Evolutionary conservation across 2,888 invertebrate genomes (phyloP).

Genomic region (Arctia plantaginis): DNA sequence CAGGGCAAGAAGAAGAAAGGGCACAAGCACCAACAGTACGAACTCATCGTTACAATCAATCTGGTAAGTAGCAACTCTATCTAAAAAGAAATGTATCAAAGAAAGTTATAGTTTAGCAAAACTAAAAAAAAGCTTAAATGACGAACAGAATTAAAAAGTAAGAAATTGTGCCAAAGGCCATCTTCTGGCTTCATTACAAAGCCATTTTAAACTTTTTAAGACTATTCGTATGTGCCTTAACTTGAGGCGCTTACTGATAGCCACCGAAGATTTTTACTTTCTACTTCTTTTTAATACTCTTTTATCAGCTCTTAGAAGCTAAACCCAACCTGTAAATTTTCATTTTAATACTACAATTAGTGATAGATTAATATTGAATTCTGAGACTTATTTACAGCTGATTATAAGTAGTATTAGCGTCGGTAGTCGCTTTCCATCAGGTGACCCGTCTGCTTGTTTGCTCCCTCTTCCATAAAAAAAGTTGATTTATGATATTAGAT

Average conservation of each 20-base stretch:
- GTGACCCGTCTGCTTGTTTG: too few relatives aligned
- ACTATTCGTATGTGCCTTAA: not conserved
- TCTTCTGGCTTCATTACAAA: not conserved
- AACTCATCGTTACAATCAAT: constrained; percentile 93
- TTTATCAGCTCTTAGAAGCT: not conserved
- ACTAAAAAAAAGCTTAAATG: too few relatives aligned
- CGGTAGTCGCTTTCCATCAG: too few relatives aligned
- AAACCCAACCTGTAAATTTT: not conserved
- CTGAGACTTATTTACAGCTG: too few relatives aligned
- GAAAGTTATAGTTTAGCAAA: not conserved
- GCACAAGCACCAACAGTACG: constrained; percentile 92
- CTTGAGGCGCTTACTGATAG: not conserved
- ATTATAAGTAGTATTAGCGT: too few relatives aligned
- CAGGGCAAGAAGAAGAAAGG: constrained; percentile 92
- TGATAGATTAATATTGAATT: not conserved
- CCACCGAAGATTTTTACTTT: not conserved
- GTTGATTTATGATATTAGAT: too few relatives aligned
- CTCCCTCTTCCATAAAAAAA: too few relatives aligned
- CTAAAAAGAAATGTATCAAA: not conserved
- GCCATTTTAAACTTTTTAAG: not conserved
- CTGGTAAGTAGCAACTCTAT: constrained; percentile 87
- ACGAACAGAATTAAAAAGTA: not conserved
- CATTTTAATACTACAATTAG: not conserved
- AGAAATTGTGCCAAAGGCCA: too few relatives aligned
- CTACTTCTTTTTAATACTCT: not conserved